phyloP scores from a whole-genome alignment of 2,113 vertebrate genomes.

The Corythaixoides concolor region DNA sequence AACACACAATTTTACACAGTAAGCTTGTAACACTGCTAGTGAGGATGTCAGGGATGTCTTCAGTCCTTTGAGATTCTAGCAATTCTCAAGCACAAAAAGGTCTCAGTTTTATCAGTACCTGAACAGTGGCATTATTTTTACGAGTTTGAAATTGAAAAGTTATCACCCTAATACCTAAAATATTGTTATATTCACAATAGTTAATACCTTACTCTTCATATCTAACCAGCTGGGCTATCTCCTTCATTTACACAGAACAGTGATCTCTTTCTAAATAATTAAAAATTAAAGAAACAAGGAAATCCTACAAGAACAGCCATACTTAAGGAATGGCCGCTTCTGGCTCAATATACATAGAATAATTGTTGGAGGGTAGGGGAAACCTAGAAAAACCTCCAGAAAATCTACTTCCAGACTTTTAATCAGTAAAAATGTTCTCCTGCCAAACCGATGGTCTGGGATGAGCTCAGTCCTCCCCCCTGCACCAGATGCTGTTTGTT shows the following conservation, averaged over 20 bases:
- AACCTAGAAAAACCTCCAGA: not conserved
- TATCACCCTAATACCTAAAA: not conserved
- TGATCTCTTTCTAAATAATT: not conserved
- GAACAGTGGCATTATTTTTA: not conserved
- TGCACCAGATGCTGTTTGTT: not conserved
- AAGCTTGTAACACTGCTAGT: fast-evolving
- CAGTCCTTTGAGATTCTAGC: not conserved
- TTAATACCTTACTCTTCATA: not conserved
- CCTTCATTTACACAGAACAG: not conserved
- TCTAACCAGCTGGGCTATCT: not conserved
- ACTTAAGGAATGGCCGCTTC: not conserved
- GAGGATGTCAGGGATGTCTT: not conserved
- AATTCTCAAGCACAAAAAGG: not conserved
- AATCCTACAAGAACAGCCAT: not conserved
- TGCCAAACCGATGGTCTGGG: not conserved
- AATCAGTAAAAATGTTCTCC: not conserved
- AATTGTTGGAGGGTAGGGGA: not conserved
- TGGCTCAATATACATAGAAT: not conserved
- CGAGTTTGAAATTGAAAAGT: not conserved
- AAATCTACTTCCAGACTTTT: not conserved
- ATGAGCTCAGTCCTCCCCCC: not conserved
- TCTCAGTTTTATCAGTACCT: not conserved
- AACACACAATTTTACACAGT: not conserved
- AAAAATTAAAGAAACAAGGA: not conserved
- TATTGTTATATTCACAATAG: not conserved